A percentile compares a stretch with the other conserved stretches of the same genome.
These are phyloP conservation scores for Muricea muricata DNA, from an alignment of 92 coral and sea anemone species.

Conservation along the genomic window DNA sequence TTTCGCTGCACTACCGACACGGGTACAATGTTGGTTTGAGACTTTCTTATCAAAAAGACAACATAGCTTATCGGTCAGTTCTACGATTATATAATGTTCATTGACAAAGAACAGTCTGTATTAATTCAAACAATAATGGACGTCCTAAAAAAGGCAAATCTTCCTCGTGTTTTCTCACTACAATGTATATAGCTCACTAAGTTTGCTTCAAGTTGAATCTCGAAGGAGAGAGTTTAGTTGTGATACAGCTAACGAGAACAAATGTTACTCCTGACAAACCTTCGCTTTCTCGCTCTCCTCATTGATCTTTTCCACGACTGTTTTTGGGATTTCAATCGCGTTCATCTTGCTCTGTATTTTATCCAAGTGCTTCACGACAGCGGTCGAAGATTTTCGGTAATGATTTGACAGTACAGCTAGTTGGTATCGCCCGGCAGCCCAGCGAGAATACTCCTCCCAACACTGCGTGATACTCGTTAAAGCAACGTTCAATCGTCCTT, in stretches of 20 bases:
- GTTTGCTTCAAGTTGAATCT: not conserved
- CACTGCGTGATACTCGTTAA: slow-evolving; percentile 85
- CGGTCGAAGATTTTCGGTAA: slow-evolving; percentile 83
- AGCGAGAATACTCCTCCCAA: slow-evolving; percentile 98
- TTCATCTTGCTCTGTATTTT: slow-evolving; percentile 92
- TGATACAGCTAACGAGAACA: not conserved
- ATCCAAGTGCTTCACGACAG: slow-evolving; percentile 87
- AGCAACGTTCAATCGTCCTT: slow-evolving; percentile 74
- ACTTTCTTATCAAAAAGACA: no score
- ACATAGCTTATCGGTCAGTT: no score
- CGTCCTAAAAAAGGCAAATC: no score
- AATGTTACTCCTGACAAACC: slow-evolving; percentile 57
- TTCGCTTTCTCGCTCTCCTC: slow-evolving; percentile 87
- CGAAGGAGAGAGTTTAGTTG: not conserved
- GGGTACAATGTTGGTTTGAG: no score
- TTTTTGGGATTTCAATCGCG: slow-evolving; percentile 83
- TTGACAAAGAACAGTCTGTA: no score
- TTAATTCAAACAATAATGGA: no score
- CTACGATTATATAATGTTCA: no score
- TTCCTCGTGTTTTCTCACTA: no score
- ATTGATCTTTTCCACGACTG: slow-evolving; percentile 83
- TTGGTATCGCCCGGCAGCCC: slow-evolving; percentile 99
- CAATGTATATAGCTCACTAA: no score
- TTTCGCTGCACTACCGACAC: no score
- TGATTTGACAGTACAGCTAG: slow-evolving; percentile 89